Conservation (phyloP, 2,113 vertebrate genomes). For the Rafetus swinhoei region DNA sequence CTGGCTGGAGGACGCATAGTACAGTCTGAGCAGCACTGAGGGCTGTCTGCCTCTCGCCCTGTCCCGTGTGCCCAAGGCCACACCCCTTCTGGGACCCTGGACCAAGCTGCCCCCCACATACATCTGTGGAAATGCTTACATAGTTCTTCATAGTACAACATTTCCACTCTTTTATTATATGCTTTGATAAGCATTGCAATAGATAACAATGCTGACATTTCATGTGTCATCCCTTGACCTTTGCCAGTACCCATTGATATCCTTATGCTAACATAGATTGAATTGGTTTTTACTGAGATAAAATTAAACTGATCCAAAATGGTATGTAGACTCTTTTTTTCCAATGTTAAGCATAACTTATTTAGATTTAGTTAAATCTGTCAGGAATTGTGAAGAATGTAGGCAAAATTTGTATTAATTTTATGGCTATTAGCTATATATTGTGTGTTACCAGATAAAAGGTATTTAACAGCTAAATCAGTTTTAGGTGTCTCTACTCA, state of each 20-base stretch:
- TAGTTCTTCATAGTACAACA: not conserved
- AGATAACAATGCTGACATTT: not conserved
- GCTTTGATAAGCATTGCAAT: not conserved
- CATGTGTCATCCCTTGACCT: not conserved
- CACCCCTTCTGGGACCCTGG: too few species aligned
- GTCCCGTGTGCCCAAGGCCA: too few species aligned
- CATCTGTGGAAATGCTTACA: not conserved
- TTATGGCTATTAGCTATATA: not conserved
- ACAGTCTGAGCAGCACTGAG: not conserved
- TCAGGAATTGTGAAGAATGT: not conserved
- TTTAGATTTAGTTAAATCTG: not conserved
- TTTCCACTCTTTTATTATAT: not conserved
- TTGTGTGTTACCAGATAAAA: not conserved
- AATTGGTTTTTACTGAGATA: not conserved
- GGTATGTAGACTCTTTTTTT: not conserved
- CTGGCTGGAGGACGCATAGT: slow-evolving; percentile 25
- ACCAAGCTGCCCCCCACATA: too few species aligned
- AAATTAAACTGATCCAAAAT: not conserved
- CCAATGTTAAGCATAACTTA: not conserved
- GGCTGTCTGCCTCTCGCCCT: too few species aligned
- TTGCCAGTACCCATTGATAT: not conserved
- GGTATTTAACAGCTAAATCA: not conserved
- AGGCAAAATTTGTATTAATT: not conserved
- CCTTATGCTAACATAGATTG: not conserved
- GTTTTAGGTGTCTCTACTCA: not conserved